Percentiles rank a stretch among this genome's conserved stretches.
Conservation (phyloP, 2,888 invertebrate genomes). For the Salpingus planirostris region DNA sequence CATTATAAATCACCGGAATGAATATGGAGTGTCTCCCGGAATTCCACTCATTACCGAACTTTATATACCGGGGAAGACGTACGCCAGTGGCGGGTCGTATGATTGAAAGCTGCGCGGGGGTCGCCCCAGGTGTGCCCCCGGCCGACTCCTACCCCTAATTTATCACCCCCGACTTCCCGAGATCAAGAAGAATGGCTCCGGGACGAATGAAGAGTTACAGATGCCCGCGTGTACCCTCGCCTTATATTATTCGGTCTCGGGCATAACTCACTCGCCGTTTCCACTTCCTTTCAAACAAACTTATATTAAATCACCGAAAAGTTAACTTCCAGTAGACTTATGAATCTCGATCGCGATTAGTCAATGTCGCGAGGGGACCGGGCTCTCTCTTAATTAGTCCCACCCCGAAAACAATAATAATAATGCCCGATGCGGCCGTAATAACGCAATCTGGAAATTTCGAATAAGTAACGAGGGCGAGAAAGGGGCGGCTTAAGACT, state of each 20-base stretch:
- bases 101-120: slow-evolving; percentile 9
- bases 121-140: slow-evolving; percentile 2
- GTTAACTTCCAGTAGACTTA: slow-evolving; percentile 16
- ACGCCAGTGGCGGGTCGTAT: slow-evolving; percentile 7
- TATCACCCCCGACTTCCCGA: slow-evolving; percentile 28
- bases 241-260: slow-evolving; percentile 4
- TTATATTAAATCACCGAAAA: slow-evolving; percentile 23
- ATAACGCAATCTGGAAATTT: no score
- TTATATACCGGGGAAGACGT: background rate
- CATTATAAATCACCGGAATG: slow-evolving; percentile 20
- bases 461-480: no score
- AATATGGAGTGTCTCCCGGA: slow-evolving; percentile 18
- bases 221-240: slow-evolving; percentile 13
- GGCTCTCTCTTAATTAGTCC: no score
- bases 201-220: slow-evolving; percentile 30
- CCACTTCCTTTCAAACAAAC: slow-evolving; percentile 23
- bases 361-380: slow-evolving; percentile 1
- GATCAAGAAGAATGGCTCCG: slow-evolving; percentile 33
- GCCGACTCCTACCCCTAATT: slow-evolving; percentile 26
- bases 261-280: slow-evolving; percentile 19
- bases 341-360: slow-evolving; percentile 11
- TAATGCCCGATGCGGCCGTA: no score
- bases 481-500: no score
- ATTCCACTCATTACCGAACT: slow-evolving; percentile 20
- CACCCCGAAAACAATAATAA: no score